A percentile compares a stretch with the other conserved stretches of the same genome.
phyloP scores from a whole-genome alignment of 2,113 vertebrate species.

The Hydrochoerus hydrochaeris region DNA sequence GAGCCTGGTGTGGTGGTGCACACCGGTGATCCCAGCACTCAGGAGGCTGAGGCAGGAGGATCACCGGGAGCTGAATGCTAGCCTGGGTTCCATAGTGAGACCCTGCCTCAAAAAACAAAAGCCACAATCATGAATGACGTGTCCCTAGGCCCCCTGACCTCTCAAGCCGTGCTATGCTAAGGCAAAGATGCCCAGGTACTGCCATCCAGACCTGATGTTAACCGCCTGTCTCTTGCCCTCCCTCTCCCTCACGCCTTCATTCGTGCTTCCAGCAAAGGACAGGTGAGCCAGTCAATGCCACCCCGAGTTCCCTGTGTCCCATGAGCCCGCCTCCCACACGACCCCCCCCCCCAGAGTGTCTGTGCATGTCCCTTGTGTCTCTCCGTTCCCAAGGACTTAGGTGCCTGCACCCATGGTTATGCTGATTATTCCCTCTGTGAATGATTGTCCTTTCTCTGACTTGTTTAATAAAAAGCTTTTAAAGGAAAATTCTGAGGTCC shows the following conservation, averaged over 20 bases:
- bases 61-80: neutral
- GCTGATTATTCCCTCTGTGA: neutral
- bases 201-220: neutral
- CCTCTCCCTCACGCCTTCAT: conserved; percentile 19
- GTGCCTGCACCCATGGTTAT: rapidly evolving
- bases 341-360: neutral
- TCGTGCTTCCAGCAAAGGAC: conserved; percentile 78
- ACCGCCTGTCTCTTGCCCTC: neutral
- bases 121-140: neutral
- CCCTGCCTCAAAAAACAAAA: neutral
- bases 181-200: neutral
- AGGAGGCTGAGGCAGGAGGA: neutral
- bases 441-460: neutral
- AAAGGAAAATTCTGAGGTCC: neutral
- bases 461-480: neutral
- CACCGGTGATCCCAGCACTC: neutral
- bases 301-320: neutral
- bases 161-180: neutral
- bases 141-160: neutral
- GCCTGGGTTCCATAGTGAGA: neutral
- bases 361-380: neutral
- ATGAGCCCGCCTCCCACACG: neutral
- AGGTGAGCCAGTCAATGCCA: conserved; percentile 79
- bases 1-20: neutral
- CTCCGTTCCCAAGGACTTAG: neutral